Percentiles rank a stretch among this genome's conserved stretches.
Conservation (phyloP, 2,888 invertebrate species). For the Orgyia antiqua region DNA sequence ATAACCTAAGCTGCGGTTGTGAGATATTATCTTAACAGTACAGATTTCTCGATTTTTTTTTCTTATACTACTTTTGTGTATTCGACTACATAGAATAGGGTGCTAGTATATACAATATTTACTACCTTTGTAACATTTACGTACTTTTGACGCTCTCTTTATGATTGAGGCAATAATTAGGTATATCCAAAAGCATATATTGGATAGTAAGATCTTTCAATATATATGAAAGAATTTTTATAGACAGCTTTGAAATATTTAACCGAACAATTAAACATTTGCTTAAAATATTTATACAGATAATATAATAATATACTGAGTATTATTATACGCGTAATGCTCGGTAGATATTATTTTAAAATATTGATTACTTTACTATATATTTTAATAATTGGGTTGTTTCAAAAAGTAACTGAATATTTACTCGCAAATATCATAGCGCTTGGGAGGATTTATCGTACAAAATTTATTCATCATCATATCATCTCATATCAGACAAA, state of each 20-base stretch:
- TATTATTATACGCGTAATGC: conserved; percentile 36
- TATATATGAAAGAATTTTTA: conserved; percentile 44
- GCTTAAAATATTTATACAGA: too few species aligned
- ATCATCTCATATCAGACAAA: conserved; percentile 65
- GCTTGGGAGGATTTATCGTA: conserved; percentile 44
- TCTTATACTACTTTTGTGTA: conserved; percentile 19
- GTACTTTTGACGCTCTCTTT: conserved; percentile 39
- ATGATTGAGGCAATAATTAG: conserved; percentile 62
- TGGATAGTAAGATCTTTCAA: conserved; percentile 44
- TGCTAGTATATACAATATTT: conserved; percentile 34
- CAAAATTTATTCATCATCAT: conserved; percentile 69
- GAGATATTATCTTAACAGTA: conserved; percentile 37
- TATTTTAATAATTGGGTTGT: too few species aligned
- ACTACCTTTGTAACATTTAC: conserved; percentile 27
- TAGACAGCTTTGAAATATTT: conserved; percentile 31
- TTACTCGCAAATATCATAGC: conserved; percentile 17
- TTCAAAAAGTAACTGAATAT: conserved; percentile 17
- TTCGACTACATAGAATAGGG: conserved; percentile 34
- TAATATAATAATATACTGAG: conserved; percentile 29
- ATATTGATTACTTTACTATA: too few species aligned
- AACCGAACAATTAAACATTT: too few species aligned
- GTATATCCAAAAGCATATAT: conserved; percentile 35
- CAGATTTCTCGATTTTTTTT: too few species aligned
- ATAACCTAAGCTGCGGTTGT: conserved; percentile 30
- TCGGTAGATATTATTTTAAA: conserved; percentile 25